phyloP scores from a whole-genome alignment of 2,888 invertebrate species.

The Maniola hyperantus region DNA sequence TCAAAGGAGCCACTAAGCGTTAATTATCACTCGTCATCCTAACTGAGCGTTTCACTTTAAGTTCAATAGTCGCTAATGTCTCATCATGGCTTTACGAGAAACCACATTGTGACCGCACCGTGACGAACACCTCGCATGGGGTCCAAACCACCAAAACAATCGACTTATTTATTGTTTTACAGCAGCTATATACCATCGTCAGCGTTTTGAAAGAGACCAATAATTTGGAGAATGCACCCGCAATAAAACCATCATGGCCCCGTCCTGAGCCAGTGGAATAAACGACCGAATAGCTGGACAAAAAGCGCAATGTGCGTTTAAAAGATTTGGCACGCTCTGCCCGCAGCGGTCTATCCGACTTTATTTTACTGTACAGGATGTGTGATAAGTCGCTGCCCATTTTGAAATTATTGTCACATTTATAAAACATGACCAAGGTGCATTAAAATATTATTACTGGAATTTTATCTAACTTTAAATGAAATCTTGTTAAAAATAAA shows the following conservation, averaged over 20 bases:
- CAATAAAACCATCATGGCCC: conserved; percentile 76
- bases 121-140: conserved; percentile 68
- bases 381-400: not conserved
- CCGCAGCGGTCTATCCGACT: conserved; percentile 46
- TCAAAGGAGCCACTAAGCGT: conserved; percentile 53
- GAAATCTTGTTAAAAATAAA: too few relatives aligned
- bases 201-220: conserved; percentile 62
- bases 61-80: conserved; percentile 39
- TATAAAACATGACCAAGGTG: too few relatives aligned
- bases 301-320: conserved; percentile 55
- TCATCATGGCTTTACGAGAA: conserved; percentile 59
- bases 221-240: conserved; percentile 69
- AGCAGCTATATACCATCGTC: conserved; percentile 72
- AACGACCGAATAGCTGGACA: conserved; percentile 35
- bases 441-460: too few relatives aligned
- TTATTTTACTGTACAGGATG: conserved; percentile 29
- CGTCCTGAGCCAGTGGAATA: conserved; percentile 49
- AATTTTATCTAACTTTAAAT: too few relatives aligned
- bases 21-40: conserved; percentile 56
- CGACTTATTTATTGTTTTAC: conserved; percentile 78
- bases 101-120: conserved; percentile 54
- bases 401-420: not conserved
- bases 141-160: conserved; percentile 73
- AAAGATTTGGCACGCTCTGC: conserved; percentile 71
- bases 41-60: conserved; percentile 36